Base-by-base conservation (phyloP, 2,888 invertebrate genomes). In the Thera britannica region DNA sequence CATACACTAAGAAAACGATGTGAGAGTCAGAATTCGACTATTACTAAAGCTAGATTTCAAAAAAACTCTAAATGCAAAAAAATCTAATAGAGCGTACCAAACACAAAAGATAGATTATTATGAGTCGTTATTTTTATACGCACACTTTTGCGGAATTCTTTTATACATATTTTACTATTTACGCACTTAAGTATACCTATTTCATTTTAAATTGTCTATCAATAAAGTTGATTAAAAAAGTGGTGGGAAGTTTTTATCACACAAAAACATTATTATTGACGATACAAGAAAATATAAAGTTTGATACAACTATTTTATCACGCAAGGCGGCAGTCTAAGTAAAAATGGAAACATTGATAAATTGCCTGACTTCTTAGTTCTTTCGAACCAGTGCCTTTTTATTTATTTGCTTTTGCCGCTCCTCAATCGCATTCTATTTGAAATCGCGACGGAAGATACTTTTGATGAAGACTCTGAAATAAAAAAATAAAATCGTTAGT, bases 351-450 rank as follows among this genome's bases (percentile, higher is more conserved):
- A 63, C 65, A 60, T 78, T 35, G 12, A 34, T 48, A 23, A 44
- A 67, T 54, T 54, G 38, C 38, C 54, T 59, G 23, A 51, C n/a
- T 36, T 23, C 23, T 23, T 23, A 23, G 23, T 23, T 23, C 23
- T 23, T 23, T 23, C 23, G 23, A 44, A 58, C 52, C 51, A 41
- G 44, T 12, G 46, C 36, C 23, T 9, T 46, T 46, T 9, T 52
- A 79, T 60, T 83, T 85, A 71, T 65, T 83, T 83, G 60, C 90
- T 87, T 68, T 83, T 86, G 74, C 89, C 87, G 75, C 92, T 92
- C 57, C 92, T 82, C 54, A 92, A 73, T 35, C 83, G 72, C 68
- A 87, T 80, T 67, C 89, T 83, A 72, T 89, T 89, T 38, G 83
- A 79, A 3, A 85, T 79, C 55, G 76, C 57, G 2, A 74, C 61